These are phyloP conservation scores for Sebastes iracundus DNA, from an alignment of 2,797 vertebrate genomes.

Conservation along the genomic window DNA sequence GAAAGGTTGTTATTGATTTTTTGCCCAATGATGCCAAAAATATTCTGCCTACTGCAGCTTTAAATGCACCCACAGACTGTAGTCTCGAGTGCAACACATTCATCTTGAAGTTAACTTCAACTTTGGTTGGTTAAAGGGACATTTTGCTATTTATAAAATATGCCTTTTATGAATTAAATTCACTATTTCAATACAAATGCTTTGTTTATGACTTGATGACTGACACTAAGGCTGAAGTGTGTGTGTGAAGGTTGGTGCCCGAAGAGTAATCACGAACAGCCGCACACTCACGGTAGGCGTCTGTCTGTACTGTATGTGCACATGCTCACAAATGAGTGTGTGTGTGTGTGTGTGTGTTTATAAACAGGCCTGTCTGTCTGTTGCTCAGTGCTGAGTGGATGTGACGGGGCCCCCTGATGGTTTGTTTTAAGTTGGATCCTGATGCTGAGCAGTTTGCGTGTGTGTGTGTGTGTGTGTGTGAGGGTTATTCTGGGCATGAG, in stretches of 20 bases:
- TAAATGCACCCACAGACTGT: neutral
- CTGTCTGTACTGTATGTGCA: constrained; percentile 60
- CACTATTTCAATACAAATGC: neutral
- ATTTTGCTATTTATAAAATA: neutral
- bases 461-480: constrained; percentile 10
- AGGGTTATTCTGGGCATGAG: constrained; percentile 71
- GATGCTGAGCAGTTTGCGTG: constrained; percentile 66
- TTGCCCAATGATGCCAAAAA: too few species aligned
- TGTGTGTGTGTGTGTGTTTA: constrained; percentile 69
- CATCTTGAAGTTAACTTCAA: neutral
- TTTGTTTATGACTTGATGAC: constrained; percentile 21
- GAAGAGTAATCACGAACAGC: constrained; percentile 67
- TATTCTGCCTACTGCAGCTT: neutral
- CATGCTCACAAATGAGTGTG: constrained; percentile 48
- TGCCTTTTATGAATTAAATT: neutral
- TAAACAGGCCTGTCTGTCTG: constrained; percentile 75
- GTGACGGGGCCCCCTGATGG: constrained; percentile 77
- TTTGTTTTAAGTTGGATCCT: constrained; percentile 81
- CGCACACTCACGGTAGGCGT: constrained; percentile 35
- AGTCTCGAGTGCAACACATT: neutral
- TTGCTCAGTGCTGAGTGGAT: constrained; percentile 74
- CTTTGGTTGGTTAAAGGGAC: neutral
- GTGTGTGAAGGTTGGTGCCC: constrained; percentile 42
- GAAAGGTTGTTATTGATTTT: too few species aligned
- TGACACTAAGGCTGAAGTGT: constrained; percentile 7